Percentiles rank a stretch among this genome's conserved stretches.
phyloP scores from a whole-genome alignment of 2,113 vertebrate species.

The Eptesicus fuscus region DNA sequence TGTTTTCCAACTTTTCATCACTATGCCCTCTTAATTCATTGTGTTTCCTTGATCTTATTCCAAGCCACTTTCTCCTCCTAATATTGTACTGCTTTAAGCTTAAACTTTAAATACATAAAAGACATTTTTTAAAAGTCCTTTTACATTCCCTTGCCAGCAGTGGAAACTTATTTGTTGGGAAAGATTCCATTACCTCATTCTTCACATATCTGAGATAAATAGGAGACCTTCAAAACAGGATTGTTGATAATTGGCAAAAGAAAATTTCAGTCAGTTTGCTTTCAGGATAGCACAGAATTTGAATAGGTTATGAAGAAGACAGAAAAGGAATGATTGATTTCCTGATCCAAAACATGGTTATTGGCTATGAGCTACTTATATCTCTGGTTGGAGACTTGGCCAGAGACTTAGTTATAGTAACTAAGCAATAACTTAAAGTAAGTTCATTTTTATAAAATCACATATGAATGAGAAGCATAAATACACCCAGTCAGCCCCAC shows the following conservation, averaged over 20 bases:
- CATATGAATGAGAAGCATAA: too few relatives aligned
- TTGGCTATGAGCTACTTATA: not conserved
- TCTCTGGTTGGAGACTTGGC: not conserved
- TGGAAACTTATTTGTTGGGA: not conserved
- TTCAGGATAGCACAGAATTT: not conserved
- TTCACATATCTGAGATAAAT: too few relatives aligned
- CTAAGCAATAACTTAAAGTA: not conserved
- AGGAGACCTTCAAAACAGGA: not conserved
- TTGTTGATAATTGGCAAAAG: not conserved
- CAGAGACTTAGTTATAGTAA: not conserved
- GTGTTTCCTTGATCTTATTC: not conserved
- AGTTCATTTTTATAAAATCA: not conserved
- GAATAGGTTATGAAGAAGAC: not conserved
- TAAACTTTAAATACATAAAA: not conserved
- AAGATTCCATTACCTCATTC: not conserved
- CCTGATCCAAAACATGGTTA: not conserved
- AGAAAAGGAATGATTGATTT: not conserved
- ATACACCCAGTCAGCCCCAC: too few relatives aligned
- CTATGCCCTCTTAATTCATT: not conserved
- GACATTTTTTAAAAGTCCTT: not conserved
- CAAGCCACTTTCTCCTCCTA: not conserved
- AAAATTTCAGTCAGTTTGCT: not conserved
- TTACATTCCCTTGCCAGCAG: not conserved
- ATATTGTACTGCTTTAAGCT: not conserved
- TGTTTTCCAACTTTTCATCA: too few relatives aligned